Conservation (phyloP, 2,113 vertebrate genomes). For the Turdus rufiventris region DNA sequence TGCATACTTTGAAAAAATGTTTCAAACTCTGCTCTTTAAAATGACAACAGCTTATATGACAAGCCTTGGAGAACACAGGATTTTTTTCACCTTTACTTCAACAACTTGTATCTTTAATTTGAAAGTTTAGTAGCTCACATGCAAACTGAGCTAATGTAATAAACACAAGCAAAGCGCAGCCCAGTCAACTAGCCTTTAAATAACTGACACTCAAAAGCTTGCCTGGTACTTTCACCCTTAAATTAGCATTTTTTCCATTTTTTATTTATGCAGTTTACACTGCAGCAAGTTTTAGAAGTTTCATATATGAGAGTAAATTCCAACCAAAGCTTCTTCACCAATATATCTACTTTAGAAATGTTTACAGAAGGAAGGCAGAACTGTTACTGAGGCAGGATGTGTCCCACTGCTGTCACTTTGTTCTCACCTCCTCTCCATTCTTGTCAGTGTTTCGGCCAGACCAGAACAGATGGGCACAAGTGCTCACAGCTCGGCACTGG, state of each 20-base stretch:
- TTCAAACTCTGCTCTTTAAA: not conserved
- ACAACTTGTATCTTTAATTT: not conserved
- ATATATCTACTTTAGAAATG: not conserved
- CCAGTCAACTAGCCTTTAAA: not conserved
- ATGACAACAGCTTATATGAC: not conserved
- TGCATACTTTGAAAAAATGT: not conserved
- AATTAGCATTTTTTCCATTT: not conserved
- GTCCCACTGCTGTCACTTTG: not conserved
- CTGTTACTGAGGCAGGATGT: not conserved
- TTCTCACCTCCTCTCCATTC: conserved; percentile 89
- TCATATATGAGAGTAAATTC: not conserved
- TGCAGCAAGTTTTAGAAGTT: not conserved
- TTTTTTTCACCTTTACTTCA: not conserved
- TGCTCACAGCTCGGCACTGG: conserved; percentile 95
- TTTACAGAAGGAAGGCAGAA: not conserved
- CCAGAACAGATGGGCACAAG: conserved; percentile 97
- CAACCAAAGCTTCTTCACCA: not conserved
- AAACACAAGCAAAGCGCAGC: not conserved
- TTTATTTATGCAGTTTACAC: not conserved
- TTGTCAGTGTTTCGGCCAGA: conserved; percentile 94
- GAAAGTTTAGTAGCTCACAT: not conserved
- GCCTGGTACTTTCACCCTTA: not conserved
- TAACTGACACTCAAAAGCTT: not conserved
- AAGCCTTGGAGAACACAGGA: not conserved
- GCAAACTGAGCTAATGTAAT: not conserved